Conservation (phyloP, 2,113 vertebrate genomes). For the Isurus oxyrinchus region DNA sequence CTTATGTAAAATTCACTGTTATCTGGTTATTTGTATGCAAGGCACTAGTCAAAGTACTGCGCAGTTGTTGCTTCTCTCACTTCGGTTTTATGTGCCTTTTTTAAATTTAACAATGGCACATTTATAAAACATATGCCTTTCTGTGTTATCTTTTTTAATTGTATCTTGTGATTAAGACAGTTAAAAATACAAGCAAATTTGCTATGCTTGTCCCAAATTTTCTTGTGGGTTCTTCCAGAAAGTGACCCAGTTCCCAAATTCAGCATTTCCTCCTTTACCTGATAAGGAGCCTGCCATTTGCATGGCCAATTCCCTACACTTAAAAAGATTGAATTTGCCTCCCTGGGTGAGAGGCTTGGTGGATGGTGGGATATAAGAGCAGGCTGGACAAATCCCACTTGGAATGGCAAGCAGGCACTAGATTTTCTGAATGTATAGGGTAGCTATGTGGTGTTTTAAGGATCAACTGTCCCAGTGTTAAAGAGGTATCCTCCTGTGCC, state of each 20-base stretch:
- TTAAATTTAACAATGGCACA: background rate
- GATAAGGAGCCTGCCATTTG: background rate
- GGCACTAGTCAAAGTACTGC: slow-evolving; percentile 28
- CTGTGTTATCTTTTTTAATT: background rate
- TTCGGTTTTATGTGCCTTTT: slow-evolving; percentile 15
- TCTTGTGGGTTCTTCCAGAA: background rate
- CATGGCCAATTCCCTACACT: background rate
- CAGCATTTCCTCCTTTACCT: background rate
- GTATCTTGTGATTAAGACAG: background rate
- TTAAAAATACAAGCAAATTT: slow-evolving; percentile 4
- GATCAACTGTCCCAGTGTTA: background rate
- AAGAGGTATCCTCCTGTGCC: background rate
- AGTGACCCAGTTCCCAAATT: background rate
- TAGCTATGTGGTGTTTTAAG: background rate
- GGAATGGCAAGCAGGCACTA: background rate
- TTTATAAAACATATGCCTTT: background rate
- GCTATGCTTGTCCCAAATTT: background rate
- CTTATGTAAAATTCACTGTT: slow-evolving; percentile 70
- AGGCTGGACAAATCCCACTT: background rate
- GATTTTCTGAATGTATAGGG: background rate
- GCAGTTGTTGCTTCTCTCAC: slow-evolving; percentile 6
- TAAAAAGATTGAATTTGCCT: background rate
- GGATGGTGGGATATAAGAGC: background rate
- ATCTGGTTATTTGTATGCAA: slow-evolving; percentile 65
- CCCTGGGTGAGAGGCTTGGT: background rate